Evolutionary conservation across 2,113 vertebrate genomes (phyloP), one percentile per base, ranked within the genome.

Genomic region (Lates calcarifer): DNA sequence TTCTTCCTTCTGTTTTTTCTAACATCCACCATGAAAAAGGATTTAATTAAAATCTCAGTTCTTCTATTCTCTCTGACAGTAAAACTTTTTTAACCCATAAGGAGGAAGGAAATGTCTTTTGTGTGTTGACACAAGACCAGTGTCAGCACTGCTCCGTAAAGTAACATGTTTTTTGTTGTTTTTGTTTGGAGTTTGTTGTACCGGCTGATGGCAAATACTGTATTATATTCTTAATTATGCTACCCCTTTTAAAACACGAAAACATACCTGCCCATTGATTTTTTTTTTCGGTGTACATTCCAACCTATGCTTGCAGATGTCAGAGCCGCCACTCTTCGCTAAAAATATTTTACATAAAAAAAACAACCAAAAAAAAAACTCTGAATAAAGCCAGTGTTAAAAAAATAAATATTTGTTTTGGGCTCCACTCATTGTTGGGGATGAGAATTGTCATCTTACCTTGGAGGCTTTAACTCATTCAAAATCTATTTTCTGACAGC

Each of bases 311-410:
- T 91, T 90, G 74, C 57, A 77, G 71, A 75, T 68, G 62, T 53
- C 84, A 39, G 28, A 88, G 71, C 69, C 82, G 75, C 62, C 56
- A 77, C 53, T 74, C 28, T 63, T 77, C 24, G 66, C 79, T 61
- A 77, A 75, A 69, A 87, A 61, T 89, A 73, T 90, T 90, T 86
- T 89, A 39, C 57, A 73, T 66, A 81, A 78, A 74, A 86, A 87
- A 67, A 12, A n/a, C n/a, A n/a, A n/a, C n/a, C n/a, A n/a, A n/a
- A 69, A 81, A 78, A 74, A 86, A 87, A 67, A 12, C 67, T 87
- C 71, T 86, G 61, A 94, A 92, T 92, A 90, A 93, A 92, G 58
- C 70, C 76, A 43, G 33, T 85, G 69, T 88, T 74, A 35, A 75
- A 81, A 80, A 74, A 61, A 35, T 37, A 62, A 22, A 4, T 10